Evolutionary conservation across 2,113 vertebrate genomes (phyloP).

Genomic region (Sapajus apella): DNA sequence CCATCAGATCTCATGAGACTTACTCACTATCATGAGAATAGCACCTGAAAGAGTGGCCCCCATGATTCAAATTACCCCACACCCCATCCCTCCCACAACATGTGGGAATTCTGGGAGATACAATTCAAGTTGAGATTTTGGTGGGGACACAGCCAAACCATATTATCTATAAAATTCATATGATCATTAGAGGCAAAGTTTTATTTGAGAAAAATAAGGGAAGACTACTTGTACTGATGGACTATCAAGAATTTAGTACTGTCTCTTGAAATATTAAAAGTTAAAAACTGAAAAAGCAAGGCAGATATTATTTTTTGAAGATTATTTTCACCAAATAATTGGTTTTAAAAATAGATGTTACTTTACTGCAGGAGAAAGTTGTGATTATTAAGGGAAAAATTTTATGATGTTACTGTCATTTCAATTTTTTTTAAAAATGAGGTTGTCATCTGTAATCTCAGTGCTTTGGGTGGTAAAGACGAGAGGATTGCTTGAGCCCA

Average conservation of each 20-base stretch:
- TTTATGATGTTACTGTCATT: neutral
- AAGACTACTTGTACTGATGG: neutral
- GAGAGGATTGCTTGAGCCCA: too few species aligned
- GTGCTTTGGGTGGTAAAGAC: too few species aligned
- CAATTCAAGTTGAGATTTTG: too few species aligned
- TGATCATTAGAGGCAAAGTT: neutral
- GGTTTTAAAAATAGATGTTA: neutral
- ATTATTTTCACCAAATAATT: slow-evolving; percentile 40
- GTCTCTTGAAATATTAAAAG: slow-evolving; percentile 20
- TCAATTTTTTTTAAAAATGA: neutral
- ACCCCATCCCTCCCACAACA: too few species aligned
- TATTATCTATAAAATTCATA: neutral
- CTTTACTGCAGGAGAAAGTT: neutral
- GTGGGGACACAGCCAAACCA: too few species aligned
- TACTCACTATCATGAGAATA: too few species aligned
- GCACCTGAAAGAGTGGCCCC: too few species aligned
- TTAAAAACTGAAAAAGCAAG: neutral
- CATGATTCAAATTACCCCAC: too few species aligned
- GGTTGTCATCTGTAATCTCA: too few species aligned
- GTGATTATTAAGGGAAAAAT: neutral
- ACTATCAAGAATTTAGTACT: neutral
- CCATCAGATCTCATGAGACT: too few species aligned
- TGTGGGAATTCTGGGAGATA: too few species aligned
- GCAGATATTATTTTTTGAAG: neutral
- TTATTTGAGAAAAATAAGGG: neutral